Conservation (phyloP, 2,888 invertebrate species). For the Ochropleura leucogaster region DNA sequence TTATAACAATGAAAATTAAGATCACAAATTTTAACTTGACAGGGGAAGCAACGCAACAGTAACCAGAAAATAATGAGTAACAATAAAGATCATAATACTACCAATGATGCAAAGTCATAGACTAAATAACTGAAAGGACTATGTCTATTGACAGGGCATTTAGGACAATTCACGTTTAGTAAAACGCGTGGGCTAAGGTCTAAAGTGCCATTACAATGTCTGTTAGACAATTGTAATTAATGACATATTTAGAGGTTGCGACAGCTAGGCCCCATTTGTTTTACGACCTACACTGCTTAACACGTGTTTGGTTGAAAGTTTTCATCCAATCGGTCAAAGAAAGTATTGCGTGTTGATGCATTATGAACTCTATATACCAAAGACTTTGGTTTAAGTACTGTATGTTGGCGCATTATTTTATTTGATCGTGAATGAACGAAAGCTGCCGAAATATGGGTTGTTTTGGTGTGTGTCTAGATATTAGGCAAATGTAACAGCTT, state of each 20-base stretch:
- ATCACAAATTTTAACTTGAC: too few relatives aligned
- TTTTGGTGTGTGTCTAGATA: not conserved
- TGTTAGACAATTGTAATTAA: slow-evolving; percentile 78
- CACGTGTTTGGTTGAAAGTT: slow-evolving; percentile 19
- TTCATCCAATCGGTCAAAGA: slow-evolving; percentile 2
- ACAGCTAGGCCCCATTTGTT: slow-evolving; percentile 52
- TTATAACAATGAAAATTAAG: not conserved
- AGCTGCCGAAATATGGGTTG: not conserved
- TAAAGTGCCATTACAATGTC: slow-evolving; percentile 67
- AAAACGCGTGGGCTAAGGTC: slow-evolving; percentile 66
- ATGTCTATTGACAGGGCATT: slow-evolving; percentile 38
- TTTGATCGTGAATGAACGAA: not conserved
- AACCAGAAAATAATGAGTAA: too few relatives aligned
- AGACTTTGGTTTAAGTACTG: not conserved
- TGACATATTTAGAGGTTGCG: slow-evolving; percentile 72
- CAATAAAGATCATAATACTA: too few relatives aligned
- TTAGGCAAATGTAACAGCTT: not conserved
- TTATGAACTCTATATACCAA: not conserved
- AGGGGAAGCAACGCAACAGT: too few relatives aligned
- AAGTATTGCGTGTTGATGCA: not conserved
- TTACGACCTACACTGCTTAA: slow-evolving; percentile 55
- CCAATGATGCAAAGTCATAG: not conserved
- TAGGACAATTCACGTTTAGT: slow-evolving; percentile 50
- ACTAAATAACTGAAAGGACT: not conserved
- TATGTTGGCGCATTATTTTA: too few relatives aligned